These are phyloP conservation scores for Fragum sueziense DNA, from an alignment of 2,888 invertebrate genomes.

Conservation along the genomic window DNA sequence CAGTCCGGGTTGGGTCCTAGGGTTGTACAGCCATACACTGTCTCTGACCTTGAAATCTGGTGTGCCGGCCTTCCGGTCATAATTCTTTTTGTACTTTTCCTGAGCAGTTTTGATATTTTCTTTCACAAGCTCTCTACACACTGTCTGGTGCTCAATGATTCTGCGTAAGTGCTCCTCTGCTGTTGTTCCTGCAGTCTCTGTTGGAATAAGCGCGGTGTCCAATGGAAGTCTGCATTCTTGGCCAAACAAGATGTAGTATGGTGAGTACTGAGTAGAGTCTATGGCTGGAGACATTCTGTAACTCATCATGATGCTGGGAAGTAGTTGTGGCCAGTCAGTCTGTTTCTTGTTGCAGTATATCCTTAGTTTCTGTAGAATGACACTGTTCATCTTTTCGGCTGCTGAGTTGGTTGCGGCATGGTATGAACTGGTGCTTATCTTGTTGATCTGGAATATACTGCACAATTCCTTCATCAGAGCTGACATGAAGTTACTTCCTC, in stretches of 20 bases:
- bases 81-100: slow-evolving; percentile 37
- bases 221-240: slow-evolving; percentile 45
- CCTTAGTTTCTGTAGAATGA: too few relatives aligned
- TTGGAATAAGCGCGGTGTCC: slow-evolving; percentile 43
- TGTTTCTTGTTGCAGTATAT: too few relatives aligned
- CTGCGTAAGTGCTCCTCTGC: slow-evolving; percentile 34
- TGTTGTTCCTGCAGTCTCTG: slow-evolving; percentile 24
- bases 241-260: slow-evolving; percentile 51
- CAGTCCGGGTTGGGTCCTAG: slow-evolving; percentile 27
- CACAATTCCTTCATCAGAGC: too few relatives aligned
- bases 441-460: too few relatives aligned
- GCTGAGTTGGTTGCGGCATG: too few relatives aligned
- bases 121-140: slow-evolving; percentile 37
- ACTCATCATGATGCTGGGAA: too few relatives aligned
- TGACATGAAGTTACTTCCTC: too few relatives aligned
- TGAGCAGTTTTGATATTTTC: slow-evolving; percentile 46
- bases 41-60: slow-evolving; percentile 27
- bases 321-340: too few relatives aligned
- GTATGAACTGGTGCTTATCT: too few relatives aligned
- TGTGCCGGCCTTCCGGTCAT: slow-evolving; percentile 30
- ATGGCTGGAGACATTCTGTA: too few relatives aligned
- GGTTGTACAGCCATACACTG: slow-evolving; percentile 42
- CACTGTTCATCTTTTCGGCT: too few relatives aligned
- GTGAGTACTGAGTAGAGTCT: slow-evolving; percentile 33
- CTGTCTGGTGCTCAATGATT: too few relatives aligned